Evolutionary conservation across 2,113 vertebrate species (phyloP).

Genomic region (Tretioscincus oriximinensis): DNA sequence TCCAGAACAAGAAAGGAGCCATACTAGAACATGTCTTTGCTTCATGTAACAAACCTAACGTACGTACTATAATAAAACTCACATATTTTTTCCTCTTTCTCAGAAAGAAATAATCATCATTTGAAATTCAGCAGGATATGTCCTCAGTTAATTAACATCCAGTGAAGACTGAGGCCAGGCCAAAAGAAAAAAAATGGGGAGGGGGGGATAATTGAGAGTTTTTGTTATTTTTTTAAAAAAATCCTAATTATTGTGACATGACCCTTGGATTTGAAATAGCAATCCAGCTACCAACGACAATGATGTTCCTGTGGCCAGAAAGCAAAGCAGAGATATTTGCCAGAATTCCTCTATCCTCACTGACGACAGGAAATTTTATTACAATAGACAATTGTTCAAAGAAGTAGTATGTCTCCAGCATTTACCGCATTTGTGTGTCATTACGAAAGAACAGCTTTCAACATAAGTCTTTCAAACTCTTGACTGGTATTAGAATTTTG

Average conservation of each 20-base stretch:
- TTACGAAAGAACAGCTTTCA: constrained; percentile 10
- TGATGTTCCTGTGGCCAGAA: background rate
- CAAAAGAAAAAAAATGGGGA: background rate
- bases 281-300: background rate
- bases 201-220: background rate
- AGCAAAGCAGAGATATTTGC: background rate
- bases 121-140: background rate
- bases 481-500: background rate
- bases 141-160: too few relatives aligned
- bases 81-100: background rate
- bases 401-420: background rate
- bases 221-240: too few relatives aligned
- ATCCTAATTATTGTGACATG: background rate
- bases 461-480: background rate
- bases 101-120: background rate
- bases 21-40: too few relatives aligned
- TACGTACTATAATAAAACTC: background rate
- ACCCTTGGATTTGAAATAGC: background rate
- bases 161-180: background rate
- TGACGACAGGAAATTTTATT: constrained; percentile 17
- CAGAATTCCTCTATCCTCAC: background rate
- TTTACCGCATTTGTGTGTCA: background rate
- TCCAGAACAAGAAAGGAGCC: background rate
- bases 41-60: background rate
- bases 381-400: constrained; percentile 19